A percentile compares a stretch with the other conserved stretches of the same genome.
phyloP scores from a whole-genome alignment of 2,888 invertebrate species.

The Noctuana brunneofusca region DNA sequence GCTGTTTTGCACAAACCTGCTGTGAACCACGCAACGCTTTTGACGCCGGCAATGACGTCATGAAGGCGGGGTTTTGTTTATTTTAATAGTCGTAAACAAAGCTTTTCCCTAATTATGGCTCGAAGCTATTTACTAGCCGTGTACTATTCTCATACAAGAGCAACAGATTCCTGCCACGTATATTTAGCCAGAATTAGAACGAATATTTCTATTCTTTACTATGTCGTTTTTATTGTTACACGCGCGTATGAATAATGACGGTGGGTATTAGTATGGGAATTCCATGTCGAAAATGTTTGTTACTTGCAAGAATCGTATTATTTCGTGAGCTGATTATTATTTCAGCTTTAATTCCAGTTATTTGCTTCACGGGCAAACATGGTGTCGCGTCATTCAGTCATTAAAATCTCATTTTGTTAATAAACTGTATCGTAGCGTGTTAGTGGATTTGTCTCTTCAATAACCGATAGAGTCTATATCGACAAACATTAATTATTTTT shows the following conservation, averaged over 20 bases:
- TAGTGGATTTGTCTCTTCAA: background rate
- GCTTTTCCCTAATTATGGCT: constrained; percentile 23
- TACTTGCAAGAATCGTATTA: constrained; percentile 1
- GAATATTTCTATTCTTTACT: background rate
- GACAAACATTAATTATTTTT: background rate
- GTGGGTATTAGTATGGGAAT: background rate
- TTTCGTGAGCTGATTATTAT: constrained; percentile 17
- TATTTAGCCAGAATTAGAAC: constrained; percentile 13
- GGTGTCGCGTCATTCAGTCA: constrained; percentile 18
- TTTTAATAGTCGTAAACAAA: constrained; percentile 23
- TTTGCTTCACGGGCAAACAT: constrained; percentile 4
- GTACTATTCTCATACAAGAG: constrained; percentile 25
- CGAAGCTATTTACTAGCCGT: constrained; percentile 8
- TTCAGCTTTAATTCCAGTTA: constrained; percentile 14
- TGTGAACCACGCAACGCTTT: background rate
- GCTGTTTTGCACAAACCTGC: constrained; percentile 16
- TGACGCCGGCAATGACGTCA: constrained; percentile 25
- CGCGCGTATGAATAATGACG: background rate
- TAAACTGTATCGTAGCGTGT: background rate
- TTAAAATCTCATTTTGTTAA: constrained; percentile 27
- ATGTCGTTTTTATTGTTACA: background rate
- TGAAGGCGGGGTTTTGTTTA: constrained; percentile 26
- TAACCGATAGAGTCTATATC: background rate
- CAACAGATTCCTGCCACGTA: constrained; percentile 12
- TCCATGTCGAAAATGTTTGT: background rate